Conservation (phyloP, 2,888 invertebrate genomes). For the Plagodis dolabraria region DNA sequence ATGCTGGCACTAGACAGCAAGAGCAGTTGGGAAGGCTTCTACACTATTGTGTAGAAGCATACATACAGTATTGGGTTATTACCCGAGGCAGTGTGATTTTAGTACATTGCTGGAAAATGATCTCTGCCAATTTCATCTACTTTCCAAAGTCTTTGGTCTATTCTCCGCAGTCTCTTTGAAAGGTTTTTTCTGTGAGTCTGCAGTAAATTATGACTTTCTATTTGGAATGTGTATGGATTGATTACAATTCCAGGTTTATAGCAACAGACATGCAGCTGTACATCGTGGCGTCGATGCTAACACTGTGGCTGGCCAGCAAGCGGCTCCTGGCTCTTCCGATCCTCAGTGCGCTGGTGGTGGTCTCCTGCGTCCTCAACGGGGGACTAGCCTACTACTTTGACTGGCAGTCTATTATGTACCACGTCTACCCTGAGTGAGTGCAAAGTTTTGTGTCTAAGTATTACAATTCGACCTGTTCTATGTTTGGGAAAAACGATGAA, state of each 20-base stretch:
- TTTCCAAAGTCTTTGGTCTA: neutral
- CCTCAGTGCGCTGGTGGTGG: constrained; percentile 42
- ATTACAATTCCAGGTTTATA: constrained; percentile 56
- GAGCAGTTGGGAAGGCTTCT: no score
- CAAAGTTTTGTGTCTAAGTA: neutral
- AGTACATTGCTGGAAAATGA: no score
- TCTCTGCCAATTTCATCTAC: neutral
- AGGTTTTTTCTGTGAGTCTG: no score
- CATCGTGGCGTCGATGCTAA: constrained; percentile 47
- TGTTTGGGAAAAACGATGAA: no score
- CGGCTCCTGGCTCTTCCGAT: constrained; percentile 41
- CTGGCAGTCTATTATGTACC: constrained; percentile 55
- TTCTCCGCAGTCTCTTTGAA: no score
- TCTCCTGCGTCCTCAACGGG: constrained; percentile 50
- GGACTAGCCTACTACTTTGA: constrained; percentile 51
- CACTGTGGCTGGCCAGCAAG: constrained; percentile 45
- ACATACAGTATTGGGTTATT: no score
- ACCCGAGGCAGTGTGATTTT: no score
- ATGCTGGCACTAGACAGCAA: no score
- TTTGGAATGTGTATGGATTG: neutral
- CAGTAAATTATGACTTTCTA: no score
- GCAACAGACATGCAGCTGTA: constrained; percentile 71
- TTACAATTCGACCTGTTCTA: neutral
- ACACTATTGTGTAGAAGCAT: no score
- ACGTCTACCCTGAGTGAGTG: constrained; percentile 56